phyloP scores from a whole-genome alignment of 2,888 invertebrate genomes.

The Drepanosiphum platanoidis region DNA sequence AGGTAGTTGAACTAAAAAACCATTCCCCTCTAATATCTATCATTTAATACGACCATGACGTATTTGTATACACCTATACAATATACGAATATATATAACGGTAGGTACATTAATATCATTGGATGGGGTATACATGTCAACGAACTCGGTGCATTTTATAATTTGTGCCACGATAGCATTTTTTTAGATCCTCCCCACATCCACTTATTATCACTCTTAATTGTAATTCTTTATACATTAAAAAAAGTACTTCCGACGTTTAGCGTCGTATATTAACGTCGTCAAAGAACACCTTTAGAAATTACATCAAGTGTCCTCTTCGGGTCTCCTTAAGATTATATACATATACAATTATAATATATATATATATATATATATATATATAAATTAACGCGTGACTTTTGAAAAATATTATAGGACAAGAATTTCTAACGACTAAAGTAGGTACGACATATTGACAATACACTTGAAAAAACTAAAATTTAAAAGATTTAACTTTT shows the following conservation, averaged over 20 bases:
- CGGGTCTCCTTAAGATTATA: neutral
- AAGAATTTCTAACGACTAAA: neutral
- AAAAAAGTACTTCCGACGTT: conserved; percentile 14
- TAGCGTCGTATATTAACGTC: conserved; percentile 9
- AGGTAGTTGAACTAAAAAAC: neutral
- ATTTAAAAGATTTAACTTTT: neutral
- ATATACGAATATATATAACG: neutral
- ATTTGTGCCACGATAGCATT: conserved; percentile 22
- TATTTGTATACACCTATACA: neutral
- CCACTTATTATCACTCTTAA: conserved; percentile 35
- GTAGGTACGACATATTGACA: neutral
- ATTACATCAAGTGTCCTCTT: conserved; percentile 11
- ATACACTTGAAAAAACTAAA: neutral
- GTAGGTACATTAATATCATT: neutral
- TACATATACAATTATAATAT: too few relatives aligned
- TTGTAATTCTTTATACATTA: conserved; percentile 8
- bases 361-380: neutral
- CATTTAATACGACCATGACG: neutral
- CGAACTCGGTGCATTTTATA: neutral
- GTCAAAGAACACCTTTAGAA: conserved; percentile 12
- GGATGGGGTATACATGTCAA: neutral
- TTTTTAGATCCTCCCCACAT: conserved; percentile 7
- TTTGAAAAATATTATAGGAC: neutral
- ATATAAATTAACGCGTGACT: neutral
- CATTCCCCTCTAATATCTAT: neutral